phyloP scores from a whole-genome alignment of 2,888 invertebrate species.

The Drosophila villosipedis region DNA sequence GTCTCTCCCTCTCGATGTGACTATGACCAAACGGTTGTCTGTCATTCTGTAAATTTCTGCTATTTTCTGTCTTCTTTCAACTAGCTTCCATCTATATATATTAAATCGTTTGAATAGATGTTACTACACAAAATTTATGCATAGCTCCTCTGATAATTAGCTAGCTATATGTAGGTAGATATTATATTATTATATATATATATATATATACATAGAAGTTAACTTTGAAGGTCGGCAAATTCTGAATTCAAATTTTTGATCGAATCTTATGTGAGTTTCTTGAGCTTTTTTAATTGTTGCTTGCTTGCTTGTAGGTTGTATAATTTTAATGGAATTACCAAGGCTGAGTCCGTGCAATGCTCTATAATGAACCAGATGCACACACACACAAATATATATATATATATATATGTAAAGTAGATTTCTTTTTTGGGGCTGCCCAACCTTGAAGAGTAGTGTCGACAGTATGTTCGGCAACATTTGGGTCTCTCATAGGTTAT shows the following conservation, averaged over 20 bases:
- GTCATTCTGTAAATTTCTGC: slow-evolving; percentile 21
- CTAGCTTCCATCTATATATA: slow-evolving; percentile 5
- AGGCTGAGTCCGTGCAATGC: slow-evolving; percentile 18
- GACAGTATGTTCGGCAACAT: not conserved
- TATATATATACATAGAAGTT: not conserved
- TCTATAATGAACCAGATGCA: not conserved
- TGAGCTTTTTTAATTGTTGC: slow-evolving; percentile 7
- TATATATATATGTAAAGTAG: not conserved
- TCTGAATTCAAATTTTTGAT: slow-evolving; percentile 19
- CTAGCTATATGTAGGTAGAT: not conserved
- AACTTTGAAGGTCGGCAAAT: slow-evolving; percentile 33
- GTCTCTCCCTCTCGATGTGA: not conserved
- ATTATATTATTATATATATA: not conserved
- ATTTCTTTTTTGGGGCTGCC: not conserved
- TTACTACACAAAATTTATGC: not conserved
- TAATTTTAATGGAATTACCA: slow-evolving; percentile 15
- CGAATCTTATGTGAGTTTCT: slow-evolving; percentile 41
- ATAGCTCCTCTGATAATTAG: not conserved
- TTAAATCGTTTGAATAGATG: not conserved
- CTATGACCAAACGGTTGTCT: slow-evolving; percentile 1
- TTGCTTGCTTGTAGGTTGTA: slow-evolving; percentile 7
- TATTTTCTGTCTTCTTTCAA: slow-evolving; percentile 8
- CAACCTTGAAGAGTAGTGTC: not conserved
- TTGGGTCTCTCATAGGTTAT: not conserved
- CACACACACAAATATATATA: not conserved